Conservation (phyloP, 2,888 invertebrate genomes). For the Spodoptera littoralis region DNA sequence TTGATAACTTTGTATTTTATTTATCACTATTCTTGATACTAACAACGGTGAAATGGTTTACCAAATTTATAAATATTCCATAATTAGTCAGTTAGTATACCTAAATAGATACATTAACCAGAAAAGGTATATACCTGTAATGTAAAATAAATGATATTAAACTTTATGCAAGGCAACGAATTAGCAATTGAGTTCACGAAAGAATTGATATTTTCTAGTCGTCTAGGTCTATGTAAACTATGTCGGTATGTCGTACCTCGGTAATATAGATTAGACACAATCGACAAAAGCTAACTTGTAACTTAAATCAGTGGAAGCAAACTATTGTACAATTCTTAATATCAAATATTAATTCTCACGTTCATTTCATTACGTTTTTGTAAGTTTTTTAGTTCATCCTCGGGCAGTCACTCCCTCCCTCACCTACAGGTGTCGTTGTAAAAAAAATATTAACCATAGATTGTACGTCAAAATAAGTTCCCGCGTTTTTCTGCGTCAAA, state of each 20-base stretch:
- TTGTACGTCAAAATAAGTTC: constrained; percentile 66
- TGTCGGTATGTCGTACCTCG: too few relatives aligned
- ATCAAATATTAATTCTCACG: constrained; percentile 72
- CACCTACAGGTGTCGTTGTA: constrained; percentile 77
- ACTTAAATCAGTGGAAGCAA: background rate
- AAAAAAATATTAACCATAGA: constrained; percentile 73
- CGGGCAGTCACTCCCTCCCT: constrained; percentile 62
- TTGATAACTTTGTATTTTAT: constrained; percentile 24
- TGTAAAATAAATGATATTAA: too few relatives aligned
- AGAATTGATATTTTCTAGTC: too few relatives aligned
- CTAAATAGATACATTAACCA: too few relatives aligned
- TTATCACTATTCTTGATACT: background rate
- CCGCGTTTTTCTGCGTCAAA: constrained; percentile 69
- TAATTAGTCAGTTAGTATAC: too few relatives aligned
- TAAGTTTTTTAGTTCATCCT: constrained; percentile 58
- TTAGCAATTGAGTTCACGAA: too few relatives aligned
- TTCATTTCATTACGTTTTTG: constrained; percentile 75
- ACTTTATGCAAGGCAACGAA: too few relatives aligned
- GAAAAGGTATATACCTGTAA: too few relatives aligned
- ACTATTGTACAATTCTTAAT: constrained; percentile 10
- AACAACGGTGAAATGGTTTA: background rate
- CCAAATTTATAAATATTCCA: too few relatives aligned
- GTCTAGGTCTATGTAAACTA: too few relatives aligned
- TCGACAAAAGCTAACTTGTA: too few relatives aligned
- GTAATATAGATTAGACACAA: too few relatives aligned